Conservation (phyloP, 2,797 vertebrate genomes). For the Pseudomugil tenellus region DNA sequence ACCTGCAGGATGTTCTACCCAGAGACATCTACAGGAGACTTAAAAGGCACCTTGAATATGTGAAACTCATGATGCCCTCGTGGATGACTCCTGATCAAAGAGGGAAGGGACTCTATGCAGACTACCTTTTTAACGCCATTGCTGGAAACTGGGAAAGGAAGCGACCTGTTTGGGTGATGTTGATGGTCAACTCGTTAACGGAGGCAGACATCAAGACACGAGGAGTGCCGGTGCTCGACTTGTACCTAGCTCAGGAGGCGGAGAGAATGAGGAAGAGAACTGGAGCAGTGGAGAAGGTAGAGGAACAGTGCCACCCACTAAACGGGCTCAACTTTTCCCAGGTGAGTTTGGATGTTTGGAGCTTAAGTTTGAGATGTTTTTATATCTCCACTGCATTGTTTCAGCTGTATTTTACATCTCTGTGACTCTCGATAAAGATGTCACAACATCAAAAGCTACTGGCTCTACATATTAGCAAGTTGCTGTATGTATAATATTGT, state of each 20-base stretch:
- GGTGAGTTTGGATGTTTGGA: constrained; percentile 76
- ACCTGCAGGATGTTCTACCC: constrained; percentile 89
- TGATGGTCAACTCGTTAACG: constrained; percentile 92
- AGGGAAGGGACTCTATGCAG: constrained; percentile 89
- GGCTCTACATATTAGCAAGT: too few species aligned
- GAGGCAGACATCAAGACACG: constrained; percentile 89
- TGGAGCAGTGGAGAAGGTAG: constrained; percentile 90
- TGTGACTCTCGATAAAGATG: not conserved
- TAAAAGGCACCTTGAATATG: constrained; percentile 88
- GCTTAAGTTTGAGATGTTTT: not conserved
- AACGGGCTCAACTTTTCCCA: constrained; percentile 93
- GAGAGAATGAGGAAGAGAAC: constrained; percentile 89
- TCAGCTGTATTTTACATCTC: not conserved
- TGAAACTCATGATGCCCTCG: constrained; percentile 91
- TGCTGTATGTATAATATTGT: not conserved
- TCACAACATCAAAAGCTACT: not conserved
- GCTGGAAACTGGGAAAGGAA: constrained; percentile 92
- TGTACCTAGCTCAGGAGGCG: constrained; percentile 92
- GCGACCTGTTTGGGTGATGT: constrained; percentile 91
- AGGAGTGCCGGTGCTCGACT: constrained; percentile 88
- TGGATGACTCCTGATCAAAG: constrained; percentile 92
- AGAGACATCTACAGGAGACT: constrained; percentile 87
- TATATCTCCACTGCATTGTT: not conserved
- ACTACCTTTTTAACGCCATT: constrained; percentile 92
- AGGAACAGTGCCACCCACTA: constrained; percentile 92